These are phyloP conservation scores for Strigamia transsilvanica DNA, from an alignment of 2,888 invertebrate species.

Conservation along the genomic window DNA sequence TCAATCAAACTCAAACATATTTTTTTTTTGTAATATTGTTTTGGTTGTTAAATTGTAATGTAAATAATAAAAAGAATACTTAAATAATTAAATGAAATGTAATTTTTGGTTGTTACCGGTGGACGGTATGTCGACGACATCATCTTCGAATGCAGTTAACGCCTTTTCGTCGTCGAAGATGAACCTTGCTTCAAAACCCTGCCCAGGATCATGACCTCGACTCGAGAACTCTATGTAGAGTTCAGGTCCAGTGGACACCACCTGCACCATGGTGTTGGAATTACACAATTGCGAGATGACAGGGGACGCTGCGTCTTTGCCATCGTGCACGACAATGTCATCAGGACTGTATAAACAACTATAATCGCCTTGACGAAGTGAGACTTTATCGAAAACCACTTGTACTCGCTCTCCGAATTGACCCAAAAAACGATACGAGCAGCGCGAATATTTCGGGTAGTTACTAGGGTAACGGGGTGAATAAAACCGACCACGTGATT, in stretches of 20 bases:
- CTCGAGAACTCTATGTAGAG: slow-evolving; percentile 85
- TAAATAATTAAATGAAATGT: background rate
- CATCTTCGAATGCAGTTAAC: slow-evolving; percentile 35
- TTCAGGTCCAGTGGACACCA: slow-evolving; percentile 83
- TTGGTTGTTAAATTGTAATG: background rate
- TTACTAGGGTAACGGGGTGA: slow-evolving; percentile 95
- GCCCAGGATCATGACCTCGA: slow-evolving; percentile 80
- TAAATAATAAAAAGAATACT: background rate
- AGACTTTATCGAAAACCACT: slow-evolving; percentile 81
- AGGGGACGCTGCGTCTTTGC: slow-evolving; percentile 75
- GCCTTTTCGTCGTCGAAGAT: slow-evolving; percentile 59
- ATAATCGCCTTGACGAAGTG: slow-evolving; percentile 77
- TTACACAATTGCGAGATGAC: slow-evolving; percentile 85
- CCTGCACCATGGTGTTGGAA: slow-evolving; percentile 78
- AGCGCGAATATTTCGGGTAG: slow-evolving; percentile 90
- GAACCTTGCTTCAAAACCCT: slow-evolving; percentile 77
- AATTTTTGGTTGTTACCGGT: slow-evolving; percentile 54
- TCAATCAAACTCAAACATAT: slow-evolving; percentile 14
- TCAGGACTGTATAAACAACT: slow-evolving; percentile 84
- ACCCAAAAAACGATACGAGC: slow-evolving; percentile 88
- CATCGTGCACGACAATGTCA: slow-evolving; percentile 85
- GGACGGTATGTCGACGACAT: slow-evolving; percentile 56
- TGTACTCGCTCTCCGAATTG: slow-evolving; percentile 75
- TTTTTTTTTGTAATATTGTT: slow-evolving; percentile 17
- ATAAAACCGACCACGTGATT: slow-evolving; percentile 80